Conservation (phyloP, 2,797 vertebrate species). For the Fratercula arctica region DNA sequence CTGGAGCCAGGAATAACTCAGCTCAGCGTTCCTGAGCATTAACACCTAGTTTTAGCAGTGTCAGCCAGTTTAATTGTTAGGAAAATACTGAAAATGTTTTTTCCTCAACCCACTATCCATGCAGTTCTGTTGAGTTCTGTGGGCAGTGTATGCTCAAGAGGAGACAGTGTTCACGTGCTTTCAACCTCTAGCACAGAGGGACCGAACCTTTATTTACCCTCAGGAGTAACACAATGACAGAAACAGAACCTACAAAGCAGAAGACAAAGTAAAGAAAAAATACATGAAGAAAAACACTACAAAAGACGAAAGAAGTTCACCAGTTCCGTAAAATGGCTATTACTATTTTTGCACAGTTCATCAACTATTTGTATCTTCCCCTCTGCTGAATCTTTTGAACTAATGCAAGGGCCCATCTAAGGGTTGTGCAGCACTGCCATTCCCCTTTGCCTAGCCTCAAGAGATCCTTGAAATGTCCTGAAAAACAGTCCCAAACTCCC, state of each 20-base stretch:
- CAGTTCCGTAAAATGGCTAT: background rate
- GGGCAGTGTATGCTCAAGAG: background rate
- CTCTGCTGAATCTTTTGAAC: background rate
- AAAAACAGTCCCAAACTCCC: background rate
- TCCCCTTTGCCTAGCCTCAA: background rate
- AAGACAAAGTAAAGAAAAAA: background rate
- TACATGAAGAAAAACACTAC: background rate
- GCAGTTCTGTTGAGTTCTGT: background rate
- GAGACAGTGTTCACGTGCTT: background rate
- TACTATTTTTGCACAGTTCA: background rate
- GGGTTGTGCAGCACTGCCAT: background rate
- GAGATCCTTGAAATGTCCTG: background rate
- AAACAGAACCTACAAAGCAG: background rate
- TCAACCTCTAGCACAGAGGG: background rate
- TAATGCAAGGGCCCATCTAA: background rate
- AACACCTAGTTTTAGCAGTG: background rate
- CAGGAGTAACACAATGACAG: background rate
- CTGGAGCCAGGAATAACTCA: background rate
- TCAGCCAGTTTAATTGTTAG: background rate
- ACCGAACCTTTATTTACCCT: background rate
- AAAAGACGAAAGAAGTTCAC: background rate
- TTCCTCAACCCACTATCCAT: background rate
- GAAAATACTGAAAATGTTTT: background rate
- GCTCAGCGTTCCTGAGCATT: background rate
- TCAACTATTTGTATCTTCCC: background rate